Evolutionary conservation across 2,797 vertebrate species (phyloP).

Genomic region (Toxotes lorentzi): DNA sequence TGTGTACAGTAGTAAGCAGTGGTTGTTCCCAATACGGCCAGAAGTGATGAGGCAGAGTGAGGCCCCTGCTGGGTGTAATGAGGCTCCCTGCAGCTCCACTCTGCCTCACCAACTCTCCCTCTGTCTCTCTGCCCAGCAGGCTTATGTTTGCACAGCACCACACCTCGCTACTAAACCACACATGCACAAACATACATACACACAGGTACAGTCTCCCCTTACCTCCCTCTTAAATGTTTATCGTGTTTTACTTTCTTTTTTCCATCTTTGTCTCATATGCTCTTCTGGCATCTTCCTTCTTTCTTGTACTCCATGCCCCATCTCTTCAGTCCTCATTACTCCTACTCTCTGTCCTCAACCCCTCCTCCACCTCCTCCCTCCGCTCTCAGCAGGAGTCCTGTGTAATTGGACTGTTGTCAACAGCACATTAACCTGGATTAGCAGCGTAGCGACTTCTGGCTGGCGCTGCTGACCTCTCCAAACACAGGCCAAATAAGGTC

Average conservation of each 20-base stretch:
- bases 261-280: slow-evolving; percentile 16
- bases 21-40: slow-evolving; percentile 73
- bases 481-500: slow-evolving; percentile 68
- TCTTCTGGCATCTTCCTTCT: slow-evolving; percentile 10
- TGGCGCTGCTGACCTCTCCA: slow-evolving; percentile 61
- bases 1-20: slow-evolving; percentile 59
- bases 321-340: slow-evolving; percentile 13
- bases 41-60: slow-evolving; percentile 83
- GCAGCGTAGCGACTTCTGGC: slow-evolving; percentile 74
- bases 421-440: slow-evolving; percentile 85
- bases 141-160: slow-evolving; percentile 75
- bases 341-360: slow-evolving; percentile 16
- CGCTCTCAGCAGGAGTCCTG: slow-evolving; percentile 74
- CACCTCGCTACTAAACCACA: slow-evolving; percentile 62
- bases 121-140: slow-evolving; percentile 80
- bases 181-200: slow-evolving; percentile 24
- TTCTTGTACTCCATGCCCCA: slow-evolving; percentile 28
- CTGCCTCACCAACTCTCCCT: slow-evolving; percentile 76
- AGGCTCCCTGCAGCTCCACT: slow-evolving; percentile 83
- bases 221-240: slow-evolving; percentile 36
- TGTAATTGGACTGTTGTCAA: slow-evolving; percentile 87
- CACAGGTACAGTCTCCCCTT: slow-evolving; percentile 4
- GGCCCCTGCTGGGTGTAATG: slow-evolving; percentile 86
- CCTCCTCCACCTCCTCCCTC: slow-evolving; percentile 15
- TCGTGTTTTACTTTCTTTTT: slow-evolving; percentile 23